Evolutionary conservation across 1,140 invertebrate species (phyloP).

Genomic region (Venturia canescens): DNA sequence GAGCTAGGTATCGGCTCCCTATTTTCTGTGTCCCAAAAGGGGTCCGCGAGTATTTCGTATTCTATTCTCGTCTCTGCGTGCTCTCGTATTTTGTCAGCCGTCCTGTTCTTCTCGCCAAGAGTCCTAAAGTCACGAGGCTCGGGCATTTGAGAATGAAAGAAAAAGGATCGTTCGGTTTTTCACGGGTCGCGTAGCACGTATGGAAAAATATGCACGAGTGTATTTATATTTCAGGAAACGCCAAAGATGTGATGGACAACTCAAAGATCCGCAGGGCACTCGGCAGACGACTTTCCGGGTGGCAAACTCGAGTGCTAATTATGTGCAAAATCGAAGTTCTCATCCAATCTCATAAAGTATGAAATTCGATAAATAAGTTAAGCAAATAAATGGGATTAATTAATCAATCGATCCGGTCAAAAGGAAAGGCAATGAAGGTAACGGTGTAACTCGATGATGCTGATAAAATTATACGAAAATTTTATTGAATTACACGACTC

Average conservation of each 20-base stretch:
- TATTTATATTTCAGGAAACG: slow-evolving; percentile 26
- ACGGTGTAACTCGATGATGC: no score
- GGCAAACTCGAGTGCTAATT: not conserved
- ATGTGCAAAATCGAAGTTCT: not conserved
- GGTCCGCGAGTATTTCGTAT: slow-evolving; percentile 29
- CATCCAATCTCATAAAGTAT: not conserved
- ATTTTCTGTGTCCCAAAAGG: slow-evolving; percentile 22
- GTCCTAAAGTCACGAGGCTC: slow-evolving; percentile 27
- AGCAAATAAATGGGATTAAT: no score
- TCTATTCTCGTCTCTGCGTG: slow-evolving; percentile 33
- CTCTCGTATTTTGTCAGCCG: slow-evolving; percentile 37
- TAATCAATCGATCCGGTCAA: no score
- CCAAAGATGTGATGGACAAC: slow-evolving; percentile 29
- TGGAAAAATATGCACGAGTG: slow-evolving; percentile 22
- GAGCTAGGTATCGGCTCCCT: slow-evolving; percentile 7
- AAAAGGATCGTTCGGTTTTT: slow-evolving; percentile 19
- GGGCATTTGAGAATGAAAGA: not conserved
- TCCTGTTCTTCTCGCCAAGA: slow-evolving; percentile 20
- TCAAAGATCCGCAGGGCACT: slow-evolving; percentile 23
- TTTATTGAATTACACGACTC: no score
- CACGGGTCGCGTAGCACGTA: slow-evolving; percentile 3
- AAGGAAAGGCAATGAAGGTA: no score
- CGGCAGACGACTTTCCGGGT: not conserved
- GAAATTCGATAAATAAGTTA: not conserved
- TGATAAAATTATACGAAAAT: no score